Percentiles rank a stretch among this genome's conserved stretches.
phyloP scores from a whole-genome alignment of 2,113 vertebrate genomes.

The Podocnemis expansa region DNA sequence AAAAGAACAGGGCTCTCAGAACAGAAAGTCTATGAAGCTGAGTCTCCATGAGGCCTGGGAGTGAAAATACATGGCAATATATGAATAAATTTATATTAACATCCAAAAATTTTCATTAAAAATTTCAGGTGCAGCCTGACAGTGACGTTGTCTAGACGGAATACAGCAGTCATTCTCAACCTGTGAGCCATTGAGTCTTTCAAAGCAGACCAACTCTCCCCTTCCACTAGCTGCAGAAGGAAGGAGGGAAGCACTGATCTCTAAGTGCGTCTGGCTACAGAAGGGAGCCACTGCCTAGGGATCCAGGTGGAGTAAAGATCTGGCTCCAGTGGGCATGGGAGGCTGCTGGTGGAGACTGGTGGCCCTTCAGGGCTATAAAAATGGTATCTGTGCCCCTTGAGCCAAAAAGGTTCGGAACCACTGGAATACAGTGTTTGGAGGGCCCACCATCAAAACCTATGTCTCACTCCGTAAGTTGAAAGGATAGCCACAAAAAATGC shows the following conservation, averaged over 20 bases:
- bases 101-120: background rate
- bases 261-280: too few relatives aligned
- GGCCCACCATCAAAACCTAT: background rate
- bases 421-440: background rate
- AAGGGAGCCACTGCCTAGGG: too few relatives aligned
- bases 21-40: background rate
- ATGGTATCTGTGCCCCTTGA: too few relatives aligned
- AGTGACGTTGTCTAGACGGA: background rate
- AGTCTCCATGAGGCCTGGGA: background rate
- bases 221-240: too few relatives aligned
- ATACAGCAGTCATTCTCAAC: background rate
- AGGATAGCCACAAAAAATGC: background rate
- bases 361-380: too few relatives aligned
- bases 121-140: background rate
- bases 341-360: too few relatives aligned
- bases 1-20: background rate
- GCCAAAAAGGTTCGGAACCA: too few relatives aligned
- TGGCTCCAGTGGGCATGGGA: too few relatives aligned
- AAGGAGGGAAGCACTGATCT: too few relatives aligned
- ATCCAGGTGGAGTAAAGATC: too few relatives aligned
- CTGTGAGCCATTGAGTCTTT: too few relatives aligned
- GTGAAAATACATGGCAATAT: background rate
- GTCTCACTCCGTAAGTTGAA: background rate
- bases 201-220: too few relatives aligned
- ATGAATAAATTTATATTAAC: background rate